These are phyloP conservation scores for Characodon lateralis DNA, from an alignment of 2,797 vertebrate genomes.

Conservation along the genomic window DNA sequence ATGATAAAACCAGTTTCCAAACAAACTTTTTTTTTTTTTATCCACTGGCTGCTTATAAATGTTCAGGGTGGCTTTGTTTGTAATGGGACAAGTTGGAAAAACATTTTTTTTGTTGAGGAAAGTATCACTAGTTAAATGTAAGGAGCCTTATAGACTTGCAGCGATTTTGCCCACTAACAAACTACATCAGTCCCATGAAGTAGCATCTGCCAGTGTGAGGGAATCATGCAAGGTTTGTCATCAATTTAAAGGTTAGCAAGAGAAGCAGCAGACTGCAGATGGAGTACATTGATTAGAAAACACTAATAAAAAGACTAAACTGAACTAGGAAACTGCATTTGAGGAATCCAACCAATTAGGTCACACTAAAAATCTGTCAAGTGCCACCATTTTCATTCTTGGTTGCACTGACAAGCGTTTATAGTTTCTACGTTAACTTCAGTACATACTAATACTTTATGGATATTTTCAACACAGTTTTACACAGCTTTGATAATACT, in stretches of 20 bases:
- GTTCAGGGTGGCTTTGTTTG: background rate
- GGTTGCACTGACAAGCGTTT: background rate
- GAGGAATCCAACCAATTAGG: background rate
- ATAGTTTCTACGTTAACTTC: background rate
- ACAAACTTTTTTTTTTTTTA: conserved; percentile 53
- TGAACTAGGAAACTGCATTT: background rate
- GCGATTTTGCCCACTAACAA: background rate
- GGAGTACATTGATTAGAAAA: background rate
- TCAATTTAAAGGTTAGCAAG: background rate
- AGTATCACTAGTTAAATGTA: background rate
- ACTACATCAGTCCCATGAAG: background rate
- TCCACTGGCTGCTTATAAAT: conserved; percentile 21
- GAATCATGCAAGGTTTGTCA: background rate
- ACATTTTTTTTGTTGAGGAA: conserved; percentile 12
- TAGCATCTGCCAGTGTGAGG: background rate
- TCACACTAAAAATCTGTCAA: background rate
- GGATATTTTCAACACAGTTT: background rate
- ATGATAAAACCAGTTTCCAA: conserved; percentile 56
- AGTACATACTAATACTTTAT: background rate
- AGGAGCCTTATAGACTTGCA: background rate
- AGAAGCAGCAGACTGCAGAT: conserved; percentile 10
- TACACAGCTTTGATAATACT: background rate
- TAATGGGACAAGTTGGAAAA: background rate
- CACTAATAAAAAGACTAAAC: background rate
- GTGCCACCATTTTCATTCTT: background rate